Conservation (phyloP, 1,140 invertebrate genomes). For the Batillaria attramentaria region DNA sequence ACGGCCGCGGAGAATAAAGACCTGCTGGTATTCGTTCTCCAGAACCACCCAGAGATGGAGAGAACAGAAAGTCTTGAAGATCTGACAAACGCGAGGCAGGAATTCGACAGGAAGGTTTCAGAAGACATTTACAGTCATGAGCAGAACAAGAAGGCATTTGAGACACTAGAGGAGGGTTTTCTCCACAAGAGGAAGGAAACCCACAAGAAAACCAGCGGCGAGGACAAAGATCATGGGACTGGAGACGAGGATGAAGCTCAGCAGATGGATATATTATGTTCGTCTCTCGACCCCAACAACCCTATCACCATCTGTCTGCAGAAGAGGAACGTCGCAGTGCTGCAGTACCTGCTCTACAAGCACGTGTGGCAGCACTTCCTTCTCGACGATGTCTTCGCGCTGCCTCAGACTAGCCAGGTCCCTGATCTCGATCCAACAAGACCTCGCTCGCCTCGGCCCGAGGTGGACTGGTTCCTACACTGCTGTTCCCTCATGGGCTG, state of each 20-base stretch:
- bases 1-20: conserved; percentile 16
- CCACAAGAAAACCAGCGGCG: not conserved
- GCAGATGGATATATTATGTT: not conserved
- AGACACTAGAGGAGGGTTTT: too few species aligned
- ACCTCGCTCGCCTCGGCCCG: not conserved
- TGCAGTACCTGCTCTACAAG: conserved; percentile 28
- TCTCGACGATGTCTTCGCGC: conserved; percentile 1
- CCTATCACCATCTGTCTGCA: conserved; percentile 19
- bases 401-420: conserved; percentile 23
- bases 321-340: conserved; percentile 3
- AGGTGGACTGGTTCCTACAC: conserved; percentile 20
- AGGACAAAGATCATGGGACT: not conserved
- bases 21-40: conserved; percentile 16
- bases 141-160: too few species aligned
- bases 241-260: not conserved
- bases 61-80: too few species aligned
- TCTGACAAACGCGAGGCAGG: too few species aligned
- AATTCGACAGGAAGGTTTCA: too few species aligned
- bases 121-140: too few species aligned
- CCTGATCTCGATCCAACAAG: not conserved
- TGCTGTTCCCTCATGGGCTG: conserved; percentile 25
- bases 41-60: conserved; percentile 20
- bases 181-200: not conserved
- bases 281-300: conserved; percentile 3
- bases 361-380: conserved; percentile 32